A percentile compares a stretch with the other conserved stretches of the same genome.
Conservation (phyloP, 2,888 invertebrate genomes). For the Liopterus haemorrhoidalis region DNA sequence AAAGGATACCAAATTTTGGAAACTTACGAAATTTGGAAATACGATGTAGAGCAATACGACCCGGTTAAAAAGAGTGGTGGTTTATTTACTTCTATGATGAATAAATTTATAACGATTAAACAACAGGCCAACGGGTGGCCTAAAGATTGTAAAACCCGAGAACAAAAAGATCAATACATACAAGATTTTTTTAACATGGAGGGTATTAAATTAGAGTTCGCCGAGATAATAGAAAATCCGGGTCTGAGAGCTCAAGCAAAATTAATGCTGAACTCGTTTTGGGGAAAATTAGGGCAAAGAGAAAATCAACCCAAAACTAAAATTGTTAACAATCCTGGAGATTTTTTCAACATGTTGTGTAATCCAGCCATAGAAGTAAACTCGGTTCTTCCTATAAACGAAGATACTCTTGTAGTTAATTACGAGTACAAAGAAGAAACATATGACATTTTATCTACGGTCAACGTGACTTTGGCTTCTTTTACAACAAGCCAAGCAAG, state of each 20-base stretch:
- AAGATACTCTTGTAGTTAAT: constrained; percentile 27
- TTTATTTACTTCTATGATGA: constrained; percentile 37
- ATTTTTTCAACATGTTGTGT: constrained; percentile 25
- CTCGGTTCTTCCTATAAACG: constrained; percentile 24
- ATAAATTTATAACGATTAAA: constrained; percentile 37
- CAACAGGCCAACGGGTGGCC: constrained; percentile 35
- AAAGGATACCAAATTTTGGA: constrained; percentile 37
- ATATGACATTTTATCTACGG: constrained; percentile 18
- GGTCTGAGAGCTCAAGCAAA: constrained; percentile 26
- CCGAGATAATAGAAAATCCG: constrained; percentile 23
- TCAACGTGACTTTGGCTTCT: constrained; percentile 38
- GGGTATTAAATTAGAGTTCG: constrained; percentile 17
- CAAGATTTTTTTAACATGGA: constrained; percentile 22
- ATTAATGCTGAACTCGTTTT: constrained; percentile 31
- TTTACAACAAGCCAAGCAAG: constrained; percentile 34
- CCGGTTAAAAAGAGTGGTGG: constrained; percentile 28
- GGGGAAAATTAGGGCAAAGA: constrained; percentile 28
- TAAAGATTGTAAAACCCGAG: constrained; percentile 26
- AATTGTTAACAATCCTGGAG: constrained; percentile 13
- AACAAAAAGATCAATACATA: constrained; percentile 21
- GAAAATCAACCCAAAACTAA: constrained; percentile 26
- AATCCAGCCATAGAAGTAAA: constrained; percentile 26
- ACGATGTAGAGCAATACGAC: constrained; percentile 31
- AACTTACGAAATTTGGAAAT: constrained; percentile 39
- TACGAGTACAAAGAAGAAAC: constrained; percentile 27